phyloP scores from a whole-genome alignment of 2,888 invertebrate genomes.

The Eilema sororculum region DNA sequence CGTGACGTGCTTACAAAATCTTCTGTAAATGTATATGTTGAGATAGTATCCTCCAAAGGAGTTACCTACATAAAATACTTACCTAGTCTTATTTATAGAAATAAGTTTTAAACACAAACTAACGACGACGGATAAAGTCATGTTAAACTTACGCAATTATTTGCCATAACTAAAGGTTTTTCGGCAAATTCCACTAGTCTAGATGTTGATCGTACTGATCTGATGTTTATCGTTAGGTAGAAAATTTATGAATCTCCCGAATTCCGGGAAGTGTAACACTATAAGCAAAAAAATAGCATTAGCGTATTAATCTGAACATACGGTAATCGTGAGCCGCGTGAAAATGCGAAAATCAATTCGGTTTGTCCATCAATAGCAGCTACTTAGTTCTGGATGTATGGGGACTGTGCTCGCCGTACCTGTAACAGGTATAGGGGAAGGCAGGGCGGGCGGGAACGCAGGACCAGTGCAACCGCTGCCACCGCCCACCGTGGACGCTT shows the following conservation, averaged over 20 bases:
- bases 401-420: constrained; percentile 76
- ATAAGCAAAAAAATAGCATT: constrained; percentile 42
- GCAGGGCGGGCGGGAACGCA: constrained; percentile 68
- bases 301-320: constrained; percentile 34
- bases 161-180: constrained; percentile 50
- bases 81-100: background rate
- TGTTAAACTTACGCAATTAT: constrained; percentile 45
- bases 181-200: constrained; percentile 49
- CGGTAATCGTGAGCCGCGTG: constrained; percentile 56
- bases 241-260: constrained; percentile 58
- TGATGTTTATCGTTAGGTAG: constrained; percentile 55
- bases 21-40: no score
- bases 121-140: constrained; percentile 47
- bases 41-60: background rate
- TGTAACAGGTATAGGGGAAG: constrained; percentile 78
- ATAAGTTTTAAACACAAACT: constrained; percentile 16
- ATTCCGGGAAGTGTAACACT: constrained; percentile 52
- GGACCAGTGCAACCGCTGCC: constrained; percentile 77
- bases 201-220: constrained; percentile 19
- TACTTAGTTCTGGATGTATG: constrained; percentile 78
- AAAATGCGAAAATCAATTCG: constrained; percentile 81
- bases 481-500: constrained; percentile 67
- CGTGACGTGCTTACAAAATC: background rate
- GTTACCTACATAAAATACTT: constrained; percentile 6
- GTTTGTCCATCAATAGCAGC: constrained; percentile 83